These are phyloP conservation scores for Lasioglossum marginatum DNA, from an alignment of 2,888 invertebrate genomes.

Conservation along the genomic window DNA sequence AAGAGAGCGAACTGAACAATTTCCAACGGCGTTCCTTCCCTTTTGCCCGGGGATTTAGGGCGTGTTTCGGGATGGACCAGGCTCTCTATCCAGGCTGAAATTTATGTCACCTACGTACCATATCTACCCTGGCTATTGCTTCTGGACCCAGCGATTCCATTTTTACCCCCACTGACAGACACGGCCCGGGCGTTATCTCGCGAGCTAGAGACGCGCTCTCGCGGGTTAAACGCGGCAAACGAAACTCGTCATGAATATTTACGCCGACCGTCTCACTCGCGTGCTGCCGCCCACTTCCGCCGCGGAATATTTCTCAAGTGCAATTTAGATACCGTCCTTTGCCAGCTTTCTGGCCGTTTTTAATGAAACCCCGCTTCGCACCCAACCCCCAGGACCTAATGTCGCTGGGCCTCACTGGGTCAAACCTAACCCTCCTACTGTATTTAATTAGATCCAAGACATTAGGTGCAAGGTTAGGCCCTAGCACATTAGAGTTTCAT, in stretches of 20 bases:
- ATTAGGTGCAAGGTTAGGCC: no score
- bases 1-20: neutral
- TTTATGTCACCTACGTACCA: constrained; percentile 26
- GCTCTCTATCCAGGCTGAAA: constrained; percentile 20
- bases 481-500: no score
- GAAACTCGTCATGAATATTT: constrained; percentile 43
- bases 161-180: neutral
- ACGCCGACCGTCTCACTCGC: constrained; percentile 5
- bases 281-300: neutral
- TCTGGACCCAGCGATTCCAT: neutral
- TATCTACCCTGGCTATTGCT: constrained; percentile 12
- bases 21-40: neutral
- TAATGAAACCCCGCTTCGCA: neutral
- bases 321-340: constrained; percentile 18
- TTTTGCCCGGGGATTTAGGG: constrained; percentile 31
- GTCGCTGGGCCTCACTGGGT: neutral
- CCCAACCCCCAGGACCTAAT: neutral
- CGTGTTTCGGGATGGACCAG: constrained; percentile 30
- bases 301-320: constrained; percentile 17
- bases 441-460: neutral
- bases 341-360: neutral
- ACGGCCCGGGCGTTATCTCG: constrained; percentile 1
- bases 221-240: constrained; percentile 29
- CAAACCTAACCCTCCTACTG: neutral
- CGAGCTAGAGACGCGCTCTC: neutral